Percentiles rank a stretch among this genome's conserved stretches.
Evolutionary conservation across 2,113 vertebrate genomes (phyloP).

Genomic region (Anarrhichthys ocellatus): DNA sequence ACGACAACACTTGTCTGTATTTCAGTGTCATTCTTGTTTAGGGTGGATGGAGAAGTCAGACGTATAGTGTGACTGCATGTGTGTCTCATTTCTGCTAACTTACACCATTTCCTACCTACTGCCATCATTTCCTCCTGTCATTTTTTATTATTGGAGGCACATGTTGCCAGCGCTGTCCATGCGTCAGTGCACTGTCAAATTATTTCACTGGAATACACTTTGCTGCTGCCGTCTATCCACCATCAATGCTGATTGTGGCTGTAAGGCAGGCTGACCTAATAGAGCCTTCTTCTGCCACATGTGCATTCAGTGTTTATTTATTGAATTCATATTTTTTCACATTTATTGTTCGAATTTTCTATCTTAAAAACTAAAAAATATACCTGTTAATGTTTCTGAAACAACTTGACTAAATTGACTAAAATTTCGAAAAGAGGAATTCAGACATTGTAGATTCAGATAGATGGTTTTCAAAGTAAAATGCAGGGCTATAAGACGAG

Average conservation of each 20-base stretch:
- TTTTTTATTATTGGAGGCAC: constrained; percentile 38
- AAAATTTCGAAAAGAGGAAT: neutral
- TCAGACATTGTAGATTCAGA: neutral
- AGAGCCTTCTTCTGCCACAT: neutral
- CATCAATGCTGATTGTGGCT: neutral
- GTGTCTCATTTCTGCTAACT: constrained; percentile 64
- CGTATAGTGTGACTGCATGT: constrained; percentile 14
- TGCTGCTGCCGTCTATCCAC: constrained; percentile 1
- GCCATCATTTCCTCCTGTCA: constrained; percentile 29
- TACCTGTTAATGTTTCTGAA: neutral
- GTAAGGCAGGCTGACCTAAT: neutral
- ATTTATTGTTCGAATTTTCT: neutral
- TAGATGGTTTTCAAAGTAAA: neutral
- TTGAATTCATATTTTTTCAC: neutral
- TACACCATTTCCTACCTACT: constrained; percentile 25
- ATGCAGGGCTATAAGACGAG: too few species aligned
- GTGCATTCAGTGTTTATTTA: constrained; percentile 1
- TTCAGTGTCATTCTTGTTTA: constrained; percentile 70
- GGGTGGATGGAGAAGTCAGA: constrained; percentile 59
- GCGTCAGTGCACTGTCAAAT: constrained; percentile 40
- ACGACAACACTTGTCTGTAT: constrained; percentile 68
- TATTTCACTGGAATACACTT: constrained; percentile 35
- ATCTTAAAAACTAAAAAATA: neutral
- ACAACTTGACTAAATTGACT: neutral
- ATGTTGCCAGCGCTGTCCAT: constrained; percentile 13